Base-by-base conservation (phyloP, 2,113 vertebrate species). In the Callocephalon fimbriatum region DNA sequence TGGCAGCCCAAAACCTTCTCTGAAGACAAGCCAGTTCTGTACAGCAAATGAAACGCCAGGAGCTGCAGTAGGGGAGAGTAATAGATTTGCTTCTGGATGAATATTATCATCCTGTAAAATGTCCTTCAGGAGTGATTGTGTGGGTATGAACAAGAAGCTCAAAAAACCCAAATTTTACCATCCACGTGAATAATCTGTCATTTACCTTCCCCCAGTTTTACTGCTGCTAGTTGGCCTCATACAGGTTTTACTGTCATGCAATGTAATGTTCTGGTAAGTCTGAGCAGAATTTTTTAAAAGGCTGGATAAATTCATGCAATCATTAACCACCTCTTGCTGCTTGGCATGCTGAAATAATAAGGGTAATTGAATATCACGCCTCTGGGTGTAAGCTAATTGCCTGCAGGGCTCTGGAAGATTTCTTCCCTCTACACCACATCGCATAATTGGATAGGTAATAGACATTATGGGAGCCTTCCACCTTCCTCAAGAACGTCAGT, bases 271-370 rank as follows among this genome's bases (percentile, higher is more conserved):
- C 68, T 22, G 5, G 58, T 62, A 83, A 86, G 12, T 86, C 15
- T 56, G 47, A 94, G 42, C 10, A 27, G 21, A 56, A 54, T 73
- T 76, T 89, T 54, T 84, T 65, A 17, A 78, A 92, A 83, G 47
- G 15, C n/a, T 91, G n/a, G 12, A 48, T 77, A 84, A 93, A 81
- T 86, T 75, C 35, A 45, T 89, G 82, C 79, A 70, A 40, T 90
- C 85, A 84, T 96, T 94, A 95, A 79, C 77, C 71, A 88, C 50
- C 86, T 88, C 83, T 90, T 84, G 61, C 86, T 90, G 65, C 86
- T 92, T 80, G 56, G 61, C 80, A 74, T 29, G n/a, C 72, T 86
- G 73, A 84, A 95, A 84, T 92, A 95, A 92, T 95, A 91, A 84
- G 79, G 72, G 21, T 92, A 97, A 96, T 93, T 93, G 79, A 92